Evolutionary conservation across 2,113 vertebrate genomes (phyloP), one percentile per base, ranked within the genome.

Genomic region (Muntiacus muntjak): DNA sequence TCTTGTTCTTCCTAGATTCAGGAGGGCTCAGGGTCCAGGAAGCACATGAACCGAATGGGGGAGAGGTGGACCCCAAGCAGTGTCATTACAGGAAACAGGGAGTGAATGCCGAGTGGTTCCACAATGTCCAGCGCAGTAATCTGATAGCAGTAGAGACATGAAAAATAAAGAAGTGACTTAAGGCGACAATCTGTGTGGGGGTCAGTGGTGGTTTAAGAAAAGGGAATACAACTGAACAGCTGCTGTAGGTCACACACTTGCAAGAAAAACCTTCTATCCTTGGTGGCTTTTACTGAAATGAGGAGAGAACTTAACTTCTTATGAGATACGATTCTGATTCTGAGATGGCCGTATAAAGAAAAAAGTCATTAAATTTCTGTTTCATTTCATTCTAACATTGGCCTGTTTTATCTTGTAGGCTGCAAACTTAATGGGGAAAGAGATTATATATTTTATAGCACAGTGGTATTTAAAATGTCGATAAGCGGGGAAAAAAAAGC

Each of bases 401-500:
- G 62, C 84, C 89, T 25, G 28, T 82, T 57, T 97, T 88, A 55
- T 81, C 91, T 90, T 93, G 55, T 79, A 81, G 85, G 76, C 17
- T 71, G 26, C 95, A 96, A 96, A 97, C 50, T 79, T 94, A 67
- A 93, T 93, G 84, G 62, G 92, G 54, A 43, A 57, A 54, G 50
- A 96, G 84, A 78, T 82, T 33, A 0, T 96, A 40, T 62, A 88
- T 84, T 97, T 98, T 96, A 97, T 43, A 78, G 92, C 52, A 36
- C 16, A 9, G 21, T 58, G 33, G 76, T 64, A 91, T 79, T 97
- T 97, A 97, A 97, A 96, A 96, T 95, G 92, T 92, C 96, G 95
- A 67, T 87, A 95, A 90, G 55, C 1, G 45, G 36, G 36, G 0
- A 5, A 25, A 74, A 71, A 47, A 40, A 93, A 84, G 15, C 19